Evolutionary conservation across 2,888 invertebrate genomes (phyloP).

Genomic region (Thyatira batis): DNA sequence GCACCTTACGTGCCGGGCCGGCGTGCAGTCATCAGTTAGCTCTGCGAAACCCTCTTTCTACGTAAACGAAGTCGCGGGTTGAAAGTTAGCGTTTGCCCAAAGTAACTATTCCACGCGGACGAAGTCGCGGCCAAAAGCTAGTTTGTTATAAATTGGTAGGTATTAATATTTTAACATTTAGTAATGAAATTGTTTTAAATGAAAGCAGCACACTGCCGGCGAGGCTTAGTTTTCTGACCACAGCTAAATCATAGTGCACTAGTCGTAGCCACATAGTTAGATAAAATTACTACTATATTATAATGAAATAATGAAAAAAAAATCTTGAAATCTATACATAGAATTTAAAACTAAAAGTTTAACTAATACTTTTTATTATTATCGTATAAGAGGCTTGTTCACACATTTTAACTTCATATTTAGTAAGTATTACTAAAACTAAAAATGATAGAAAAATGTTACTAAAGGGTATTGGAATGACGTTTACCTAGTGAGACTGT

Average conservation of each 20-base stretch:
- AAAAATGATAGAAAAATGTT: constrained; percentile 49
- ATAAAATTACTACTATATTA: constrained; percentile 74
- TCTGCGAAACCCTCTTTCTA: no score
- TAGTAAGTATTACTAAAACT: constrained; percentile 74
- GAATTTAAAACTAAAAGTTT: constrained; percentile 79
- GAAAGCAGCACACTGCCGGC: constrained; percentile 54
- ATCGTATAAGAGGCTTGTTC: constrained; percentile 76
- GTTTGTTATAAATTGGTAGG: no score
- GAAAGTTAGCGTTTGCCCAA: no score
- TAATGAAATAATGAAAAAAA: constrained; percentile 56
- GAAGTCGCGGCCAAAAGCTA: no score
- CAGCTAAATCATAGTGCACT: constrained; percentile 79
- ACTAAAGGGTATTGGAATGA: constrained; percentile 54
- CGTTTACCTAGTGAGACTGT: constrained; percentile 57
- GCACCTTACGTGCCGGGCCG: no score
- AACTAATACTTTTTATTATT: constrained; percentile 78
- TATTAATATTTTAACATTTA: constrained; percentile 5
- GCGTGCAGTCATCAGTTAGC: no score
- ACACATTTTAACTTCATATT: constrained; percentile 81
- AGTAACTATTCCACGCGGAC: no score
- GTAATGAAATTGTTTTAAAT: constrained; percentile 16
- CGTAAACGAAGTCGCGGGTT: no score
- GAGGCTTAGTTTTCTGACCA: constrained; percentile 73
- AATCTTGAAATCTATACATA: constrained; percentile 81
- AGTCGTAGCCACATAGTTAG: constrained; percentile 74